These are phyloP conservation scores for Conus canariensis DNA, from an alignment of 2,888 invertebrate genomes.

Conservation along the genomic window DNA sequence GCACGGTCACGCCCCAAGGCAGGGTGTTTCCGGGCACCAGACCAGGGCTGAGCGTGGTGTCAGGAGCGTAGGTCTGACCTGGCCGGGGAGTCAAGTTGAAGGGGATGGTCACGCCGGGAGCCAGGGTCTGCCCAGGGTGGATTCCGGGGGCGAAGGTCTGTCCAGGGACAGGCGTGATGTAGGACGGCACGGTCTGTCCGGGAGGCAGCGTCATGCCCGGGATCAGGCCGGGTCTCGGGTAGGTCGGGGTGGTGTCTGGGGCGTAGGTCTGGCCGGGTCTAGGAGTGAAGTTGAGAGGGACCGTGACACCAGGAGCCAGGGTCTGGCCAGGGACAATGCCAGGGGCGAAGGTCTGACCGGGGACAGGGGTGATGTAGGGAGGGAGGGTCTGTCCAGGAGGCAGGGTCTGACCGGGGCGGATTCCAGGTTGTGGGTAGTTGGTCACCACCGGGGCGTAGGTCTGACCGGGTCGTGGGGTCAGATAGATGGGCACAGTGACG, in stretches of 20 bases:
- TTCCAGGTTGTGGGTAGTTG: slow-evolving; percentile 53
- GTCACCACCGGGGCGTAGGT: slow-evolving; percentile 56
- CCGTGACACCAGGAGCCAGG: slow-evolving; percentile 45
- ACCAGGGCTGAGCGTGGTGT: slow-evolving; percentile 52
- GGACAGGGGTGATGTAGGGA: slow-evolving; percentile 55
- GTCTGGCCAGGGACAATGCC: slow-evolving; percentile 54
- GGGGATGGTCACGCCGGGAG: slow-evolving; percentile 54
- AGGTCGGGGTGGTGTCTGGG: slow-evolving; percentile 49
- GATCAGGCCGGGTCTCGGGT: slow-evolving; percentile 53
- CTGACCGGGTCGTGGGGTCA: slow-evolving; percentile 54
- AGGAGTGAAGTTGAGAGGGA: slow-evolving; percentile 53
- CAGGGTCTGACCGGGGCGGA: slow-evolving; percentile 56
- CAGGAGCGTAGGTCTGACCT: slow-evolving; percentile 58
- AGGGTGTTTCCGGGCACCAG: slow-evolving; percentile 56
- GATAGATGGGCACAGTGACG: slow-evolving; percentile 46
- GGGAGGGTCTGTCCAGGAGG: slow-evolving; percentile 55
- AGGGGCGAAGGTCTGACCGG: slow-evolving; percentile 59
- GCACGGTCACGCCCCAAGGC: slow-evolving; percentile 42
- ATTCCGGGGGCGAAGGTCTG: slow-evolving; percentile 57
- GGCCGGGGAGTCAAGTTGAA: slow-evolving; percentile 55
- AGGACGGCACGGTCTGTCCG: slow-evolving; percentile 52
- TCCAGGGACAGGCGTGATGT: slow-evolving; percentile 55
- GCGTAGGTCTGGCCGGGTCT: slow-evolving; percentile 52
- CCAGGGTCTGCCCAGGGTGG: slow-evolving; percentile 55
- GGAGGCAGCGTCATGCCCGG: slow-evolving; percentile 58